Evolutionary conservation across 2,888 invertebrate species (phyloP), one percentile per base, ranked within the genome.

Genomic region (Apamea epomidion): DNA sequence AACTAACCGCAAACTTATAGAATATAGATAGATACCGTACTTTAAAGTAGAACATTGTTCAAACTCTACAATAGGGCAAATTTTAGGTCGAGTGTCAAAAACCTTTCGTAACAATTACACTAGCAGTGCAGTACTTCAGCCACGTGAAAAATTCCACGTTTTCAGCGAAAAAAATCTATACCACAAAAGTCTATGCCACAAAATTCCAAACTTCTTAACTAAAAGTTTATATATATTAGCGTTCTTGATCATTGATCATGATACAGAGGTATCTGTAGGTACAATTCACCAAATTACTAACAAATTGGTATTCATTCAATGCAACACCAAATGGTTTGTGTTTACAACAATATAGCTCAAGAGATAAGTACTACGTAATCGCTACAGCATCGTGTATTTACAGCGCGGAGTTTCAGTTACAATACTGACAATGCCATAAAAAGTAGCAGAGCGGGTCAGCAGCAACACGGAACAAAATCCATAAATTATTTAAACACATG

Each of bases 401-500:
- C 72, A 75, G n/a, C 42, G 12, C 16, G 12, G 25, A 74, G 68
- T 74, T 83, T 71, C 51, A 80, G 71, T 42, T 65, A 87, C 71
- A 83, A 77, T 51, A 78, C 77, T 25, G 60, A 54, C 67, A 84
- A 69, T 69, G 71, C 62, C 74, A 70, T 73, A 85, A 80, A 85
- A 84, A 75, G 62, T 64, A 70, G 42, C 60, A 64, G 21, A 64
- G 3, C 65, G 73, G 87, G 85, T 87, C 73, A 76, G 25, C 18
- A 45, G 65, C 54, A 62, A 76, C 80, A 62, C 76, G 60, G 62
- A 85, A 81, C 88, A 88, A 78, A 76, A 77, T 64, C 76, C 83
- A 84, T 88, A 87, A 89, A 89, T 82, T 84, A 87, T 84, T 89
- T 75, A 83, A 88, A 83, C 85, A 85, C 77, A 85, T 80, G 80